Conservation (phyloP, 1,140 invertebrate genomes). For the Platyura marginata region DNA sequence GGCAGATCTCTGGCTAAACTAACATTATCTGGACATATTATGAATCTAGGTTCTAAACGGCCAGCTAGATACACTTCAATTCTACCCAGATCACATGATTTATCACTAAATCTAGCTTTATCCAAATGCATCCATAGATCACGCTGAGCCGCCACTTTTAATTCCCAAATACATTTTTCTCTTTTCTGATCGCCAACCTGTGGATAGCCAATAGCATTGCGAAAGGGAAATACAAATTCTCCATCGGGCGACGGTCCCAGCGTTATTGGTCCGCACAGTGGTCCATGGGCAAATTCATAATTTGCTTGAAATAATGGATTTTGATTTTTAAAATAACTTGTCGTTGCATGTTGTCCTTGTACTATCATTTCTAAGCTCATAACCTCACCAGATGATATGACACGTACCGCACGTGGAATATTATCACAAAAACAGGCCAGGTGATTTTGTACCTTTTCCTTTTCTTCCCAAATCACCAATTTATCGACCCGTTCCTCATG, state of each 20-base stretch:
- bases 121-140: constrained; percentile 76
- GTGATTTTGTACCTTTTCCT: constrained; percentile 20
- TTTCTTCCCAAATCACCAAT: constrained; percentile 54
- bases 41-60: constrained; percentile 45
- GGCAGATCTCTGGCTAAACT: constrained; percentile 55
- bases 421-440: constrained; percentile 45
- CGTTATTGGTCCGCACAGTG: constrained; percentile 64
- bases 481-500: constrained; percentile 70
- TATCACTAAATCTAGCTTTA: constrained; percentile 61
- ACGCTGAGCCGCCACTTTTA: constrained; percentile 56
- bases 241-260: constrained; percentile 58
- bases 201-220: constrained; percentile 59
- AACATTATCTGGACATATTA: constrained; percentile 67
- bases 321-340: constrained; percentile 71
- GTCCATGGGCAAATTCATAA: constrained; percentile 75
- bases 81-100: constrained; percentile 64
- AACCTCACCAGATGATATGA: constrained; percentile 57
- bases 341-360: constrained; percentile 59
- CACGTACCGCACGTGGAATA: constrained; percentile 33
- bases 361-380: constrained; percentile 61
- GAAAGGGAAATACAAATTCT: constrained; percentile 66
- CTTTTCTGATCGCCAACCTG: constrained; percentile 36
- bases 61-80: constrained; percentile 63
- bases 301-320: constrained; percentile 62
- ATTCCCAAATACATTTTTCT: constrained; percentile 75